Base-by-base conservation (phyloP, 2,797 vertebrate genomes). In the Ibycter americanus region DNA sequence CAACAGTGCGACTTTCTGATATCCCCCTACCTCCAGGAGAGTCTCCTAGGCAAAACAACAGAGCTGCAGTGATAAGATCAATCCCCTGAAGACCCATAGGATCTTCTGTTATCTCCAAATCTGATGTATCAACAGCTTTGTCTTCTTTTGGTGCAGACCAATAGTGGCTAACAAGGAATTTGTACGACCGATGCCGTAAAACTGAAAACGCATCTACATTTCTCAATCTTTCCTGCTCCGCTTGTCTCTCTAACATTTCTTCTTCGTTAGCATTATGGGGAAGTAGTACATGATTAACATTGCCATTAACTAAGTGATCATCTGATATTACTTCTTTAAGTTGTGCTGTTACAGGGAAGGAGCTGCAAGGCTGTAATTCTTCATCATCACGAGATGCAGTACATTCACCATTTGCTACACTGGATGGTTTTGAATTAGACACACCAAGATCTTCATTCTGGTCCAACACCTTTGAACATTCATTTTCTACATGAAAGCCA, bases 31-130 rank as follows among this genome's bases (percentile, higher is more conserved):
- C 99, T 46, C 99, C 99, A 0, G 99, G 99, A 70, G 99, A 99
- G 94, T 99, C 99, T 34, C 99, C 99, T 13, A 99, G 98, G 96
- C 99, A 99, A 88, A 99, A 99, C 16, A 99, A 98, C 94, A 99
- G 97, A 55, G 99, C 99, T 68, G 99, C 99, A 34, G 99, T 99
- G 94, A 99, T 99, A 92, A 99, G 98, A 79, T 99, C 99, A 66
- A 99, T 99, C 86, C 99, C 99, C 72, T 99, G 99, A 87, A 99
- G 99, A 61, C 99, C 99, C 99, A 99, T 99, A 32, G 99, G 99
- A 97, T 99, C 99, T 54, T 99, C 99, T 31, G 98, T 98, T 73
- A 99, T 98, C 89, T 99, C 99, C 94, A 99, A 98, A 97, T 99
- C 99, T 21, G 99, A 99, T 3, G 99, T 99, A 97, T 99, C 99